These are phyloP conservation scores for Syngnathus rostellatus DNA, from an alignment of 2,797 vertebrate genomes.

Conservation along the genomic window DNA sequence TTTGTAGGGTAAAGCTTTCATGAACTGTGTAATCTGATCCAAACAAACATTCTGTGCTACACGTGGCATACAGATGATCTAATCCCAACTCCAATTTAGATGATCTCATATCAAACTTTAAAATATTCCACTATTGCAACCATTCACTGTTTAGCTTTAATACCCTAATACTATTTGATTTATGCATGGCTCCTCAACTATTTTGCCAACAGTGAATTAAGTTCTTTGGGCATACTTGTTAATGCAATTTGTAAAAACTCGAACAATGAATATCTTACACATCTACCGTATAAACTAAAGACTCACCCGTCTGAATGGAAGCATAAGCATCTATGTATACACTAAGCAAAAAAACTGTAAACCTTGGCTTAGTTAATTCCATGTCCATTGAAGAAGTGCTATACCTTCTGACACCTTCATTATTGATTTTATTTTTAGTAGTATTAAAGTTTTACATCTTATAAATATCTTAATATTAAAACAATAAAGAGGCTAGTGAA, in stretches of 20 bases:
- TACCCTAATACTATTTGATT: slow-evolving; percentile 10
- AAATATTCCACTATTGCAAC: neutral
- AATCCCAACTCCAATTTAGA: slow-evolving; percentile 23
- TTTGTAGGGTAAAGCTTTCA: slow-evolving; percentile 21
- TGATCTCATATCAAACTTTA: slow-evolving; percentile 16
- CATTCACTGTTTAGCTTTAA: slow-evolving; percentile 3
- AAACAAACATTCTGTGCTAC: slow-evolving; percentile 17
- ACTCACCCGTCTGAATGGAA: neutral
- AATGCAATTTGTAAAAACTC: neutral
- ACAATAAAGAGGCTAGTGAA: too few species aligned
- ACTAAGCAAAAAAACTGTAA: neutral
- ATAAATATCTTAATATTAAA: neutral
- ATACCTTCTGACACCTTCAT: neutral
- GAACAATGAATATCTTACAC: neutral
- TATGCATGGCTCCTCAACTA: slow-evolving; percentile 5
- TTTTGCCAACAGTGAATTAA: neutral
- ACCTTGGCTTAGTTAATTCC: neutral
- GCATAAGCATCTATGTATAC: neutral
- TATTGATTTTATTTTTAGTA: too few species aligned
- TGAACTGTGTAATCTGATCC: slow-evolving; percentile 19
- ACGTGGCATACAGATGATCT: slow-evolving; percentile 12
- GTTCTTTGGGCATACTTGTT: neutral
- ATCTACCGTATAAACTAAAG: neutral
- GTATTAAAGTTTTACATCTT: too few species aligned
- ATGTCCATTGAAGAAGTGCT: too few species aligned